phyloP scores from a whole-genome alignment of 2,113 vertebrate species.

The Leptobrachium leishanense region DNA sequence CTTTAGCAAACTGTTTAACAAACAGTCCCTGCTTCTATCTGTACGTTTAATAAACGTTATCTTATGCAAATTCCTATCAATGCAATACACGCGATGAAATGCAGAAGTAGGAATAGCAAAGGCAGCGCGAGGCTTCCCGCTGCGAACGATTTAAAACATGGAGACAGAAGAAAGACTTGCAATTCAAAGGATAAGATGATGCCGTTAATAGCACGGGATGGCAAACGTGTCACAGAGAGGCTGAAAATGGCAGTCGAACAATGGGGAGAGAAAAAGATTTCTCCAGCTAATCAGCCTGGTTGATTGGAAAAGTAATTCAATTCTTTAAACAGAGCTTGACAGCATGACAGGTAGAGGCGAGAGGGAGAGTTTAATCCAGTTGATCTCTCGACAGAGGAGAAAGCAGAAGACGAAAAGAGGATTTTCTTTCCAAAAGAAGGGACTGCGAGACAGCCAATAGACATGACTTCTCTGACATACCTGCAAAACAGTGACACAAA shows the following conservation, averaged over 20 bases:
- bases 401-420: slow-evolving; percentile 23
- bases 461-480: not conserved
- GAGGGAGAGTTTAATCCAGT: slow-evolving; percentile 40
- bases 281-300: slow-evolving; percentile 43
- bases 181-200: slow-evolving; percentile 27
- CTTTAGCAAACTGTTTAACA: not conserved
- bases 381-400: slow-evolving; percentile 35
- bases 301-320: slow-evolving; percentile 50
- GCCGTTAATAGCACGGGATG: slow-evolving; percentile 40
- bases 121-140: slow-evolving; percentile 8
- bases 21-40: not conserved
- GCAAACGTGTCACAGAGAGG: slow-evolving; percentile 37
- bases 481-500: no score
- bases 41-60: not conserved
- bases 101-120: slow-evolving; percentile 15
- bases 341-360: slow-evolving; percentile 37
- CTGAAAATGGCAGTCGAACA: slow-evolving; percentile 32
- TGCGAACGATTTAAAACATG: slow-evolving; percentile 17
- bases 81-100: not conserved
- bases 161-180: slow-evolving; percentile 16
- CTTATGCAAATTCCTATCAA: not conserved
- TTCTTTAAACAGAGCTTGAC: slow-evolving; percentile 39
- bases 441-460: not conserved
- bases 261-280: slow-evolving; percentile 38
- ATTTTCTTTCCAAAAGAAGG: not conserved